Conservation (phyloP, 2,113 vertebrate species). For the Hipposideros armiger region DNA sequence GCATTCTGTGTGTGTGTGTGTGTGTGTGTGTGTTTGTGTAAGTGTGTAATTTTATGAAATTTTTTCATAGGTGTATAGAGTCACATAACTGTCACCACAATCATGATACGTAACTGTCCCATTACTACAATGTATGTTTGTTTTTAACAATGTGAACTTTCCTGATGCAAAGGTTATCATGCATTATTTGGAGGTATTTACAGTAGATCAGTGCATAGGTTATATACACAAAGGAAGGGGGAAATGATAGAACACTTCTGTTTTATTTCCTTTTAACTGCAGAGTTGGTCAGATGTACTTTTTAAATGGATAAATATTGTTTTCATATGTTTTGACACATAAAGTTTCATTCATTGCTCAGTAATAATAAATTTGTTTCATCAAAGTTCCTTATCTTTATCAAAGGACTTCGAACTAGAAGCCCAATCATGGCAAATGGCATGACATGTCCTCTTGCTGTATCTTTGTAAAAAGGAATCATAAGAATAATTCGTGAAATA, state of each 20-base stretch:
- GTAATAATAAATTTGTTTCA: not conserved
- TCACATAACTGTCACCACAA: not conserved
- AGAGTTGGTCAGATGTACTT: not conserved
- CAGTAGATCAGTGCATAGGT: not conserved
- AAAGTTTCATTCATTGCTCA: not conserved
- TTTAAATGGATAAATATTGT: not conserved
- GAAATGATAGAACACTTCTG: not conserved
- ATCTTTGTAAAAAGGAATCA: not conserved
- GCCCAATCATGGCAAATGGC: not conserved
- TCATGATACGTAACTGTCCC: not conserved
- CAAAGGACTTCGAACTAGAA: not conserved
- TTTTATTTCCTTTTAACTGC: not conserved
- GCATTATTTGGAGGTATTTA: not conserved
- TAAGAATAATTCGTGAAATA: constrained; percentile 1
- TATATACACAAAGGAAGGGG: not conserved
- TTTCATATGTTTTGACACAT: not conserved
- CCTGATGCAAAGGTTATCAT: not conserved
- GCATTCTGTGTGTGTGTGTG: not conserved
- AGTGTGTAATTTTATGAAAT: not conserved
- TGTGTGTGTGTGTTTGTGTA: not conserved
- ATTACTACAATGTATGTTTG: not conserved
- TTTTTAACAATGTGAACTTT: not conserved
- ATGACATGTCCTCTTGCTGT: not conserved
- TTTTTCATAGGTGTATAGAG: not conserved
- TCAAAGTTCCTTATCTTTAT: not conserved